A percentile compares a stretch with the other conserved stretches of the same genome.
Conservation (phyloP, 2,888 invertebrate species). For the Stramonita haemastoma region DNA sequence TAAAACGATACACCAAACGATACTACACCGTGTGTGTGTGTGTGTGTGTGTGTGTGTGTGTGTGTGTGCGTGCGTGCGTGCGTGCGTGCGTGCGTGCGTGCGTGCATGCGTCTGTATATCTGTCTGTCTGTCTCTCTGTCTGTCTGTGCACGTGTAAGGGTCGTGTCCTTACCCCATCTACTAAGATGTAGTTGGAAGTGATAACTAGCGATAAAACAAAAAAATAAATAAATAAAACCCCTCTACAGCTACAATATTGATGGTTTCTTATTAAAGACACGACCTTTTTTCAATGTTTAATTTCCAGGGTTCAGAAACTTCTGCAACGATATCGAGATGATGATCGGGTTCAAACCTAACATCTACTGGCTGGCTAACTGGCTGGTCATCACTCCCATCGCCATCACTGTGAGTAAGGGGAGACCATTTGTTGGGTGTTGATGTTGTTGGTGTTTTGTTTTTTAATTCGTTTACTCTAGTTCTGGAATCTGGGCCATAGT, state of each 20-base stretch:
- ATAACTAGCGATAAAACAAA: too few species aligned
- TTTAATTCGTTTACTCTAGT: too few species aligned
- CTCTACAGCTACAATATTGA: not conserved
- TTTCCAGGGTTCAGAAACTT: slow-evolving; percentile 61
- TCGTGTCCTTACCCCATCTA: too few species aligned
- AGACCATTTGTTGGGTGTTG: too few species aligned
- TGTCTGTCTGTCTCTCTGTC: not conserved
- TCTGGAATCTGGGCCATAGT: too few species aligned
- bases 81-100: not conserved
- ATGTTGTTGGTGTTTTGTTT: too few species aligned
- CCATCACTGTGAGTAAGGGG: slow-evolving; percentile 59
- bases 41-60: too few species aligned
- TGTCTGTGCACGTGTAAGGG: not conserved
- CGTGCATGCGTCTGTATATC: not conserved
- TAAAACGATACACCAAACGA: too few species aligned
- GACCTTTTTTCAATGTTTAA: not conserved
- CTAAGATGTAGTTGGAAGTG: too few species aligned
- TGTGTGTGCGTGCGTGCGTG: not conserved
- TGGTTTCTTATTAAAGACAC: too few species aligned
- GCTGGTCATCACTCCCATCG: slow-evolving; percentile 61
- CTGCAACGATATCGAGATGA: slow-evolving; percentile 65
- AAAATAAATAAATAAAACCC: not conserved
- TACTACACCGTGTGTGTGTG: too few species aligned
- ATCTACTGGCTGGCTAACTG: slow-evolving; percentile 62
- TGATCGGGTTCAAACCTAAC: slow-evolving; percentile 60